Conservation (phyloP, 2,888 invertebrate species). For the Scaptomyza flava region DNA sequence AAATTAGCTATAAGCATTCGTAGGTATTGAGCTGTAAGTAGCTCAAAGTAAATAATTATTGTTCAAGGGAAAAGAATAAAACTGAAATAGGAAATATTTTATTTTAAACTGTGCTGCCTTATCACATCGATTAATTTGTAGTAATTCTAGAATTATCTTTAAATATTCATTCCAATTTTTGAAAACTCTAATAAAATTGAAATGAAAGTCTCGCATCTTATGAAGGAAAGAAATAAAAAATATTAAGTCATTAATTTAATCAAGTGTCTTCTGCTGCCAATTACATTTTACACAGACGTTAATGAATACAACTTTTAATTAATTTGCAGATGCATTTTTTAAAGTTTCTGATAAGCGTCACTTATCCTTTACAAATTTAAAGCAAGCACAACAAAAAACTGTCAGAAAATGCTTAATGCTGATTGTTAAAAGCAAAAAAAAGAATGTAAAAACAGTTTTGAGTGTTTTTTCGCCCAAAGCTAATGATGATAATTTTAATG, state of each 20-base stretch:
- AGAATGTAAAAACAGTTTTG: conserved; percentile 9
- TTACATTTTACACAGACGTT: conserved; percentile 3
- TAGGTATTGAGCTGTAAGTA: not conserved
- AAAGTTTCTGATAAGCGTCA: conserved; percentile 5
- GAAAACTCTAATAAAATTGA: too few relatives aligned
- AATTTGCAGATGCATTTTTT: conserved; percentile 26
- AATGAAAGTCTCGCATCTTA: too few relatives aligned
- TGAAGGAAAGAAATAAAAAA: not conserved
- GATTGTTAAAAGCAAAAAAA: conserved; percentile 49
- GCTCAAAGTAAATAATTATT: not conserved
- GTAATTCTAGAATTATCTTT: too few relatives aligned
- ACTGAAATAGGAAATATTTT: too few relatives aligned
- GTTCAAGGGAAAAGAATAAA: not conserved
- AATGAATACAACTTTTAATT: conserved; percentile 40
- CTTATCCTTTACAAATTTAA: conserved; percentile 17
- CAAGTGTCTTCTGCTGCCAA: not conserved
- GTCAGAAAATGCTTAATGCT: conserved; percentile 17
- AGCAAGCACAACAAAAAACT: conserved; percentile 18
- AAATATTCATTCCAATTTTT: too few relatives aligned
- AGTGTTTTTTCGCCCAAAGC: conserved; percentile 13
- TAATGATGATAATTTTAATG: conserved; percentile 66
- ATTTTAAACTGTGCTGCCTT: too few relatives aligned
- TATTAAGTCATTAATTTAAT: not conserved
- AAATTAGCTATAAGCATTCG: too few relatives aligned
- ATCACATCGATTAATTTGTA: too few relatives aligned